Evolutionary conservation across 2,888 invertebrate species (phyloP).

Genomic region (Schizaphis graminum): DNA sequence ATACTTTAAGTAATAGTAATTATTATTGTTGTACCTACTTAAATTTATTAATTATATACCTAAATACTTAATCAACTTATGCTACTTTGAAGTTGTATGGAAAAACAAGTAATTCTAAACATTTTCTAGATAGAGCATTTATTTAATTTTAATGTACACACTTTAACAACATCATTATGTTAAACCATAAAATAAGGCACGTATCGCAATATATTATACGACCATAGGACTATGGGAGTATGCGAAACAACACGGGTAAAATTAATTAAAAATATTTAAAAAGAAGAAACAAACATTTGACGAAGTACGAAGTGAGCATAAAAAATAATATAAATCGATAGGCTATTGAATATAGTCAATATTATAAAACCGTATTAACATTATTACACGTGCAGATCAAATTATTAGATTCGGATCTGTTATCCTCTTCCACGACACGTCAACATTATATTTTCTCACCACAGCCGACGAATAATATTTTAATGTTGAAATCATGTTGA

Average conservation of each 20-base stretch:
- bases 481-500: too few species aligned
- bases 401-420: not conserved
- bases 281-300: not conserved
- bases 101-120: not conserved
- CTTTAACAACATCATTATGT: not conserved
- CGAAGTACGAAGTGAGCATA: not conserved
- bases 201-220: too few species aligned
- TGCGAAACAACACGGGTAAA: not conserved
- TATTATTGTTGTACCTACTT: not conserved
- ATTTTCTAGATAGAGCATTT: not conserved
- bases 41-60: not conserved
- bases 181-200: not conserved
- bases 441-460: too few species aligned
- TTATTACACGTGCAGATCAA: not conserved
- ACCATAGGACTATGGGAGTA: not conserved
- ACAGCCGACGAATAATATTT: too few species aligned
- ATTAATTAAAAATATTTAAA: not conserved
- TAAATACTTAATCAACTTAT: not conserved
- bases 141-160: not conserved
- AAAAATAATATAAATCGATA: not conserved
- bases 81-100: not conserved
- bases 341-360: not conserved
- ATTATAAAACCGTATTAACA: not conserved
- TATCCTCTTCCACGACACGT: too few species aligned
- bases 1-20: not conserved